Evolutionary conservation across 2,797 vertebrate genomes (phyloP).

Genomic region (Parauchenoglanis punctatus): DNA sequence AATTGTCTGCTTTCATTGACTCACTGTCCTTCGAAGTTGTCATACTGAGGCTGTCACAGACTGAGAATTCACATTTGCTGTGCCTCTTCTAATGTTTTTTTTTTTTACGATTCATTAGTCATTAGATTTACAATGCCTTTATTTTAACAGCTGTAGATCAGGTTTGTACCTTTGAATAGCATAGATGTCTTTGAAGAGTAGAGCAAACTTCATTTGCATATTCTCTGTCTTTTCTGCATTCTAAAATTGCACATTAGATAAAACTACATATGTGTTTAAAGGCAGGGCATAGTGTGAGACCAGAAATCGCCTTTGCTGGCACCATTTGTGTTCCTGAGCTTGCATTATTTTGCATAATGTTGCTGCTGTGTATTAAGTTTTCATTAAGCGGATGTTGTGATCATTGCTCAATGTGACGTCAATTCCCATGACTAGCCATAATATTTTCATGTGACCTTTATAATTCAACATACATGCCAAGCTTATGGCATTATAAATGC

Average conservation of each 20-base stretch:
- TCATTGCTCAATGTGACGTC: neutral
- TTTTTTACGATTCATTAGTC: neutral
- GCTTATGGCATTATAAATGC: neutral
- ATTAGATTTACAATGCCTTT: neutral
- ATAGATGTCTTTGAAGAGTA: neutral
- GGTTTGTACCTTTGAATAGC: neutral
- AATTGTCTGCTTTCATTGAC: neutral
- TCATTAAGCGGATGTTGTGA: neutral
- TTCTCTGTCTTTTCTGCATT: neutral
- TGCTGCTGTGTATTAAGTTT: neutral
- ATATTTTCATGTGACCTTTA: neutral
- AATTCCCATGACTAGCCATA: neutral
- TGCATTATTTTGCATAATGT: neutral
- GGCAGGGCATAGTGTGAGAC: neutral
- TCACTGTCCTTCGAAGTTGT: neutral
- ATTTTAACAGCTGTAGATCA: neutral
- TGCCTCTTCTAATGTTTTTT: neutral
- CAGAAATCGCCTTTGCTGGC: neutral
- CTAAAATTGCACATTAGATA: neutral
- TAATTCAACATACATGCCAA: neutral
- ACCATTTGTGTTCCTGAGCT: neutral
- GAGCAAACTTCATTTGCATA: neutral
- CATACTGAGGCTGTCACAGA: neutral
- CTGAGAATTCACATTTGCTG: neutral
- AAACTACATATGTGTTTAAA: neutral